A percentile compares a stretch with the other conserved stretches of the same genome.
Conservation (phyloP, 2,113 vertebrate species). For the Neodontobutis hainanensis region DNA sequence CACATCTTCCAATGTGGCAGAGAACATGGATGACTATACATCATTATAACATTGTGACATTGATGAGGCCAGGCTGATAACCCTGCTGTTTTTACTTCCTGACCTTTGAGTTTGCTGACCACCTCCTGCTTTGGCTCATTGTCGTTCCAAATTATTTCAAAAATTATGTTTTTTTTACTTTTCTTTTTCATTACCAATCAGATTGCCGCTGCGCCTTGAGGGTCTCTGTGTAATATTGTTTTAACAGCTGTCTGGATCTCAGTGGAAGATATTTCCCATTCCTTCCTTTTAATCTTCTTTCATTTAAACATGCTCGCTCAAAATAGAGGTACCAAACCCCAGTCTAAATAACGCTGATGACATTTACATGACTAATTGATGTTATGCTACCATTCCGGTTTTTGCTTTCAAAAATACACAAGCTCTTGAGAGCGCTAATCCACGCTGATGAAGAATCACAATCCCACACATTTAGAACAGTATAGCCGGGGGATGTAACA, state of each 20-base stretch:
- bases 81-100: constrained; percentile 1
- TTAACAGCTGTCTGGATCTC: constrained; percentile 48
- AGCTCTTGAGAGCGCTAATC: constrained; percentile 37
- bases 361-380: constrained; percentile 61
- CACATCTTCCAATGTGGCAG: too few relatives aligned
- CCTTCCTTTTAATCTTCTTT: constrained; percentile 52
- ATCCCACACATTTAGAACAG: constrained; percentile 32
- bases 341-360: constrained; percentile 39
- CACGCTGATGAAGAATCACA: constrained; percentile 34
- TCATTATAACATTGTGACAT: background rate
- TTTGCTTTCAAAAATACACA: constrained; percentile 19
- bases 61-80: background rate
- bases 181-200: constrained; percentile 52
- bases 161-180: constrained; percentile 55
- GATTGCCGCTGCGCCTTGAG: constrained; percentile 51
- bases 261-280: constrained; percentile 58
- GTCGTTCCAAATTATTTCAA: constrained; percentile 51
- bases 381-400: constrained; percentile 12
- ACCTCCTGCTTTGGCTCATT: constrained; percentile 23
- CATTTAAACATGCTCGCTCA: constrained; percentile 23
- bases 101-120: constrained; percentile 1
- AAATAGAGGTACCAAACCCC: constrained; percentile 39
- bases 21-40: too few relatives aligned
- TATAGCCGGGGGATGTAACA: constrained; percentile 1
- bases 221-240: constrained; percentile 71